These are phyloP conservation scores for Cordilura impudica DNA, from an alignment of 2,888 invertebrate genomes.

Conservation along the genomic window DNA sequence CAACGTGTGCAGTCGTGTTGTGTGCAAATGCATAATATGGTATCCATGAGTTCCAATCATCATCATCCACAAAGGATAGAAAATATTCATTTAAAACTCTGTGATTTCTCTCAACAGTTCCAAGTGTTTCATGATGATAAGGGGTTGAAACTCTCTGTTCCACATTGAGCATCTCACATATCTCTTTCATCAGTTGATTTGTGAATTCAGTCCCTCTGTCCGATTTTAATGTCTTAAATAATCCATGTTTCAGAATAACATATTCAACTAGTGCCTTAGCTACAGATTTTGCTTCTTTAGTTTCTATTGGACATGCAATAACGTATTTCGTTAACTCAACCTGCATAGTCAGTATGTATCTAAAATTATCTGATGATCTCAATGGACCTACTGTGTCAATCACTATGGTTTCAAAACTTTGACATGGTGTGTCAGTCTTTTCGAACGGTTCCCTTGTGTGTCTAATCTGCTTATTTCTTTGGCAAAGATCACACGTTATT, in stretches of 20 bases:
- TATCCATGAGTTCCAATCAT: constrained; percentile 19
- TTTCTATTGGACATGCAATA: no score
- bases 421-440: neutral
- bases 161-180: constrained; percentile 9
- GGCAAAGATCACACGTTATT: neutral
- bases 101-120: constrained; percentile 35
- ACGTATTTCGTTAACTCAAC: no score
- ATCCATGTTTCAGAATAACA: no score
- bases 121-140: constrained; percentile 39
- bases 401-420: no score
- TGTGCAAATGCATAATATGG: no score
- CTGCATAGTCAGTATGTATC: no score
- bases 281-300: neutral
- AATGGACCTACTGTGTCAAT: no score
- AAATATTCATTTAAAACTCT: constrained; percentile 34
- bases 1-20: neutral
- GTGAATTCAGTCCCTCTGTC: constrained; percentile 23
- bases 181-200: constrained; percentile 13
- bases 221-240: neutral
- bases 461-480: neutral
- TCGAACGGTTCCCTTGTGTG: neutral
- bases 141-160: constrained; percentile 28
- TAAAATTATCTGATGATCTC: no score
- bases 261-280: neutral
- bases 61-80: constrained; percentile 1